Evolutionary conservation across 37 sponge, comb jelly and placozoan species (phyloP).

Genomic region (Spongilla lacustris): DNA sequence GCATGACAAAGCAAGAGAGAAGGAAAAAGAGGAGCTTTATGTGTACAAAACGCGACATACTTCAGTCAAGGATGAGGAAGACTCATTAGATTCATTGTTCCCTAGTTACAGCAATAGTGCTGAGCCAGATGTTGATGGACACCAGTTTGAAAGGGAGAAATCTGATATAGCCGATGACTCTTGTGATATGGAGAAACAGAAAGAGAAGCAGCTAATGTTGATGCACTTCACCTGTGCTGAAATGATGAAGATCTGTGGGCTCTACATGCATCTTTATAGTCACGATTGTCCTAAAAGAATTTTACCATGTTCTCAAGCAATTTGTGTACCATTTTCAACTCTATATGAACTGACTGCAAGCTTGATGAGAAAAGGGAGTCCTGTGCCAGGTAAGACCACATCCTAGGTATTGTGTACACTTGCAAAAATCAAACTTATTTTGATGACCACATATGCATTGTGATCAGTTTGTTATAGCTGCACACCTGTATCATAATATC

Average conservation of each 20-base stretch:
- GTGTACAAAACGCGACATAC: slow-evolving; percentile 56
- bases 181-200: not conserved
- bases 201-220: not conserved
- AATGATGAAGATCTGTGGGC: slow-evolving; percentile 2
- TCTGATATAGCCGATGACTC: not conserved
- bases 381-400: not conserved
- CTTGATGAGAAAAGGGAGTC: not conserved
- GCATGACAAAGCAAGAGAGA: slow-evolving; percentile 27
- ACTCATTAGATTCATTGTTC: slow-evolving; percentile 43
- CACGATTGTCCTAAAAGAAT: not conserved
- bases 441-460: too few species aligned
- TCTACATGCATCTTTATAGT: not conserved
- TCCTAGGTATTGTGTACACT: too few species aligned
- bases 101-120: not conserved
- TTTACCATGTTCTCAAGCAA: not conserved
- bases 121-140: not conserved
- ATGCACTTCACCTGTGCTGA: slow-evolving; percentile 17
- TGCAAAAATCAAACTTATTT: too few species aligned
- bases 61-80: slow-evolving; percentile 21
- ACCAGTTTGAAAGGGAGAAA: not conserved
- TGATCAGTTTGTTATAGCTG: too few species aligned
- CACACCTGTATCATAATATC: too few species aligned
- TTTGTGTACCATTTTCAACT: not conserved
- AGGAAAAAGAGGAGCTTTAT: slow-evolving; percentile 70
- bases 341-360: not conserved